These are phyloP conservation scores for Matsumurasca onukii DNA, from an alignment of 1,140 invertebrate genomes.

Conservation along the genomic window DNA sequence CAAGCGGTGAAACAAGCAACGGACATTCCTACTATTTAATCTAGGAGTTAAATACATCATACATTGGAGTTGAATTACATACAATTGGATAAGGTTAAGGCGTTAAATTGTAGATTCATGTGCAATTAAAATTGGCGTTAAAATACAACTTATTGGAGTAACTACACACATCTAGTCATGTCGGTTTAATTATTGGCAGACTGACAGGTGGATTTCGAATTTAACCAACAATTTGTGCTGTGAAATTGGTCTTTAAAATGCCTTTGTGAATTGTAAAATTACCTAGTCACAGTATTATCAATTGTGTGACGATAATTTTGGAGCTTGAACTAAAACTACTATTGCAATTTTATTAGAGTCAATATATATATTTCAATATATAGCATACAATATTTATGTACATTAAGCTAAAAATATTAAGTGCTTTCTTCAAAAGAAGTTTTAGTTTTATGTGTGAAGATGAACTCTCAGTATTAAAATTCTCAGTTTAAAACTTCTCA, in stretches of 20 bases:
- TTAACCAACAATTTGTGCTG: slow-evolving; percentile 30
- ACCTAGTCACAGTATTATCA: slow-evolving; percentile 19
- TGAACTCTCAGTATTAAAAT: not conserved
- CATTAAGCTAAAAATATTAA: not conserved
- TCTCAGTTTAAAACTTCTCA: not conserved
- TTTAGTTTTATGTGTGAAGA: slow-evolving; percentile 6
- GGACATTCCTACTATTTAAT: not conserved
- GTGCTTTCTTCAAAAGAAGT: slow-evolving; percentile 15
- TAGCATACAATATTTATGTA: not conserved
- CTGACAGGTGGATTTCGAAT: slow-evolving; percentile 21
- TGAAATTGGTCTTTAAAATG: slow-evolving; percentile 27
- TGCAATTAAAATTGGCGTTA: slow-evolving; percentile 30
- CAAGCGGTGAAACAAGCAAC: not conserved
- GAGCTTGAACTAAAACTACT: slow-evolving; percentile 24
- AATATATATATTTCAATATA: slow-evolving; percentile 7
- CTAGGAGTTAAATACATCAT: not conserved
- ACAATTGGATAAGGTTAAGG: slow-evolving; percentile 12
- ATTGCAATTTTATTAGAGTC: slow-evolving; percentile 12
- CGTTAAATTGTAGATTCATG: slow-evolving; percentile 17
- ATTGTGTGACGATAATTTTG: slow-evolving; percentile 27
- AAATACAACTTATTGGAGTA: slow-evolving; percentile 26
- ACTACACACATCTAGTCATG: slow-evolving; percentile 23
- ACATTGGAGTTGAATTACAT: slow-evolving; percentile 22
- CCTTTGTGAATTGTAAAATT: slow-evolving; percentile 11
- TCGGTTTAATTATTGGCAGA: not conserved